These are phyloP conservation scores for Mastacembelus armatus DNA, from an alignment of 2,797 vertebrate genomes.

Conservation along the genomic window DNA sequence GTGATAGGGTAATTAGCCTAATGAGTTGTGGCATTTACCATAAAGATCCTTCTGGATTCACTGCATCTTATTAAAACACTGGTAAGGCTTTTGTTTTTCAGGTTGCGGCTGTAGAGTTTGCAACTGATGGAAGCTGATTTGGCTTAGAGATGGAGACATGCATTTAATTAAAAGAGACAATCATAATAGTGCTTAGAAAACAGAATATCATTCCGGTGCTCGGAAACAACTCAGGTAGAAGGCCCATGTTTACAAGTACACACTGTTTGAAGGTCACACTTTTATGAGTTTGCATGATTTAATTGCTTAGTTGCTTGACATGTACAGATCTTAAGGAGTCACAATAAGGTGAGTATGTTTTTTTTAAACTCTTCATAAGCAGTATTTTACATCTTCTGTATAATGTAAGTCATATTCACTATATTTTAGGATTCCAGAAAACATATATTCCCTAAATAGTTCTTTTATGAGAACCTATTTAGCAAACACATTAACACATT, in stretches of 20 bases:
- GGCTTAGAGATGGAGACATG: conserved; percentile 53
- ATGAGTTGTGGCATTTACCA: conserved; percentile 83
- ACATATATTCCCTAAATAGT: no score
- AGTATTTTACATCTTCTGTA: conserved; percentile 2
- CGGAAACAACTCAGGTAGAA: conserved; percentile 17
- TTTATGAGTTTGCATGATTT: conserved; percentile 40
- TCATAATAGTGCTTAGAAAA: conserved; percentile 29
- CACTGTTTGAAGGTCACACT: conserved; percentile 37
- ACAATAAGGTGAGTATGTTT: background rate
- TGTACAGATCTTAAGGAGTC: conserved; percentile 12
- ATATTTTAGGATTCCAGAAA: background rate
- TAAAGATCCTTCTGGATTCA: conserved; percentile 77
- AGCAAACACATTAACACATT: conserved; percentile 8
- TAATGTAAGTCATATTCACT: background rate
- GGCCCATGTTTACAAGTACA: conserved; percentile 37
- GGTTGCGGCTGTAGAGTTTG: conserved; percentile 34
- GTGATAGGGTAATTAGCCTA: conserved; percentile 85
- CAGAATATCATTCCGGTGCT: conserved; percentile 53
- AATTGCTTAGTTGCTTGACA: conserved; percentile 34
- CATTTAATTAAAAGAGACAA: conserved; percentile 64
- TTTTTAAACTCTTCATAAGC: conserved; percentile 13
- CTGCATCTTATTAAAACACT: conserved; percentile 76
- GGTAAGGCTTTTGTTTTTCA: conserved; percentile 66
- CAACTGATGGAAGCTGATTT: conserved; percentile 45
- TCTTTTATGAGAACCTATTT: background rate